Evolutionary conservation across 1,140 invertebrate species (phyloP).

Genomic region (Drosophila baimaii): DNA sequence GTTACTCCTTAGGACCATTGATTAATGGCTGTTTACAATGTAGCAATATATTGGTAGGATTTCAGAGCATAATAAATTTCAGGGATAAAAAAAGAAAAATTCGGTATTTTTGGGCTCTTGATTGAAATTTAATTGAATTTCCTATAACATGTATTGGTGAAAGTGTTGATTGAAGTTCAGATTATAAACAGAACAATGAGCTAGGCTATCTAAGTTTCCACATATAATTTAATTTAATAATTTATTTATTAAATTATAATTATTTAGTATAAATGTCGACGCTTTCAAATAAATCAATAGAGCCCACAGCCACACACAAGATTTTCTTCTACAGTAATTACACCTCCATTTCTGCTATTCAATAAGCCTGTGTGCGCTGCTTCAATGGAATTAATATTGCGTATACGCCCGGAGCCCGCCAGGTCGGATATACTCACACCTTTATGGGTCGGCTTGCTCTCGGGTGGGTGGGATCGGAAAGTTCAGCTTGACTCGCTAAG

Average conservation of each 20-base stretch:
- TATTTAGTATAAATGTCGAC: background rate
- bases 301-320: background rate
- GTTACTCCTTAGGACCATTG: slow-evolving; percentile 36
- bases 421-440: slow-evolving; percentile 22
- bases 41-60: slow-evolving; percentile 1
- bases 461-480: slow-evolving; percentile 6
- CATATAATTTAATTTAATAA: background rate
- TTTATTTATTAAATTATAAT: background rate
- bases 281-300: background rate
- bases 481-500: slow-evolving; percentile 48
- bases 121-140: background rate
- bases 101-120: background rate
- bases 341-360: slow-evolving; percentile 8
- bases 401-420: slow-evolving; percentile 14
- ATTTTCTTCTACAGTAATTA: background rate
- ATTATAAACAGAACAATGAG: background rate
- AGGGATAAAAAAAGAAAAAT: background rate
- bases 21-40: slow-evolving; percentile 31
- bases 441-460: too few species aligned
- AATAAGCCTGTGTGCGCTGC: background rate
- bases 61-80: background rate
- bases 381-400: slow-evolving; percentile 19
- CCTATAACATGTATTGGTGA: background rate
- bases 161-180: background rate
- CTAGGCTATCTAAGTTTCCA: background rate